Evolutionary conservation across 2,113 vertebrate genomes (phyloP).

Genomic region (Amphilophus citrinellus): DNA sequence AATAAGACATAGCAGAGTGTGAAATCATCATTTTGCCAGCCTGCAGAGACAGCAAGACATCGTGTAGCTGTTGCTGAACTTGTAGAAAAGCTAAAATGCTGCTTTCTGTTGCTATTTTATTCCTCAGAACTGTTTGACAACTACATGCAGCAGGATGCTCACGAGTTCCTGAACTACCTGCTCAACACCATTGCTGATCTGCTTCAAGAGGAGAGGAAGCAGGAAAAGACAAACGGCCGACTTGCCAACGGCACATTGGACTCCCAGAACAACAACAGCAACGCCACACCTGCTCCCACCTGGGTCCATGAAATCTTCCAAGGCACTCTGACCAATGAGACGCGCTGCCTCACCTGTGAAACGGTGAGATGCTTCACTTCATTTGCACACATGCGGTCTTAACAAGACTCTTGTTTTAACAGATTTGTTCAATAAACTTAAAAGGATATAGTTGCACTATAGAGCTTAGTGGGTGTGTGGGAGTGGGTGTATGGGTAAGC

Average conservation of each 20-base stretch:
- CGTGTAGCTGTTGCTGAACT: not conserved
- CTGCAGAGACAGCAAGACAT: not conserved
- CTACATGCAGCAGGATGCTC: slow-evolving; percentile 99
- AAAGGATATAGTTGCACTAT: not conserved
- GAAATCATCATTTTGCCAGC: not conserved
- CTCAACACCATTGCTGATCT: slow-evolving; percentile 98
- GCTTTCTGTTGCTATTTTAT: not conserved
- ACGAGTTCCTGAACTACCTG: slow-evolving; percentile 98
- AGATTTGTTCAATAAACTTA: not conserved
- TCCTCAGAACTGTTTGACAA: slow-evolving; percentile 96
- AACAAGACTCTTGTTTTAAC: not conserved
- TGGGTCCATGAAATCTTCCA: slow-evolving; percentile 99
- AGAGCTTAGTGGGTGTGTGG: not conserved
- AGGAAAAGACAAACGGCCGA: slow-evolving; percentile 96
- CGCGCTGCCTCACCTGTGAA: slow-evolving; percentile 98
- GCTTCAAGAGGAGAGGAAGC: slow-evolving; percentile 96
- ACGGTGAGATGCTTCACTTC: slow-evolving; percentile 83
- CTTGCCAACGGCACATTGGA: slow-evolving; percentile 92
- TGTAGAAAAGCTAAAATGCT: not conserved
- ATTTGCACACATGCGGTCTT: not conserved
- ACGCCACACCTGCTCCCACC: slow-evolving; percentile 86
- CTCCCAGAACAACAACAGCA: slow-evolving; percentile 88
- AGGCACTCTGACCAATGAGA: slow-evolving; percentile 98
- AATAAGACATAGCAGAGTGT: not conserved
- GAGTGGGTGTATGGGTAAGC: not conserved